Base-by-base conservation (phyloP, 1,140 invertebrate species). In the Argopecten irradians region DNA sequence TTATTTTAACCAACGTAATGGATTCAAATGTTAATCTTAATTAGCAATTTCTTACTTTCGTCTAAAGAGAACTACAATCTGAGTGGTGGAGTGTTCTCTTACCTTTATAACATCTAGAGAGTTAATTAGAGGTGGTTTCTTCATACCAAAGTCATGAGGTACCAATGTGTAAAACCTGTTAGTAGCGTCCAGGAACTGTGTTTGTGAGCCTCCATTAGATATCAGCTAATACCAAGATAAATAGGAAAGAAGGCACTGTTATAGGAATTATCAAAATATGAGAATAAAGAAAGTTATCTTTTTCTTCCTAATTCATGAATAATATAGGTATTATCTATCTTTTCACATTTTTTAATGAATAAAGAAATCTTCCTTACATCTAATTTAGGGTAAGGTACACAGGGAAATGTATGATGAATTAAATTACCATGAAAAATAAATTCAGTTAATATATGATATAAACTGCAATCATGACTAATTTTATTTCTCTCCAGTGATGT, bases 101-200 rank as follows among this genome's bases (percentile, higher is more conserved):
- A 96, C 97, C 95, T 98, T 97, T 33, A 99, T 97, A 46, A 97
- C 95, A 88, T 98, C 97, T 71, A 96, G 93, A 39, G 97, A 97
- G 91, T 98, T 96, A 22, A 99, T 96, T 33, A 99, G 93, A 22
- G 97, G 98, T 7, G 98, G 97, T 90, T 97, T 97, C 34, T 97
- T 96, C 36, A 98, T 96, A 0, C 98, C 98, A 96, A 99, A 99
- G 94, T 97, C 97, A 95, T 99, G 99, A 7, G 99, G 99, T 90
- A 99, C 98, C 5, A 98, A 95, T 19, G 98, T 99, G 94, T 98
- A 99, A 95, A 99, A 99, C 93, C 97, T 96, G 95, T 99, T 99
- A 0, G 98, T 98, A 0, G 97, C 97, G 95, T 98, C 98, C 39
- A 98, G 96, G 71, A 99, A 96, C 86, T 96, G 95, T 16, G 96